Evolutionary conservation across 2,888 invertebrate species (phyloP), one percentile per base, ranked within the genome.

Genomic region (Lymantria dispar): DNA sequence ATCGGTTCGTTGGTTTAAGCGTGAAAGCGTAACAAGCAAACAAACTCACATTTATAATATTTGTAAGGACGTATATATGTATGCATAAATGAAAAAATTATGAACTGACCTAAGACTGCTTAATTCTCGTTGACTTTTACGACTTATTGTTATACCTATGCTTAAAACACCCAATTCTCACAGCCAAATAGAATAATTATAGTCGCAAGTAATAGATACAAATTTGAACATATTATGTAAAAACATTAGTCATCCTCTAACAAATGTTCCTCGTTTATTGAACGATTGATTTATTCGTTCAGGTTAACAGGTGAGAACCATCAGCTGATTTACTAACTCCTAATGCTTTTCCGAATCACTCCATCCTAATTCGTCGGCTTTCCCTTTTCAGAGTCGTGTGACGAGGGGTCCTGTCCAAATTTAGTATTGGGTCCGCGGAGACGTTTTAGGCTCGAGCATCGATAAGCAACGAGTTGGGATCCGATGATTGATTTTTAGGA

Each of bases 231-330:
- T 2, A 22, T 22, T 22, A 22, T 22, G 22, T 22, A 22, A 22
- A 22, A 22, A 22, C 22, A 22, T 22, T 22, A 22, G 22, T 22
- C 22, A 22, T 22, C 3, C 22, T 22, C 72, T 83, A 89, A 88
- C 87, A 88, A 89, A 89, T 87, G 74, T 78, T 70, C 64, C 64
- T 64, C 68, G 72, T 73, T 85, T 83, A 89, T 86, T 85, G 87
- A 85, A 83, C 88, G 90, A 89, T 89, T 89, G 88, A 90, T 90
- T 84, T 84, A 87, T 87, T 70, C 65, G 66, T 62, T 62, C 71
- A 68, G 65, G 65, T 76, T 83, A 83, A 86, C 87, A 88, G 87
- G 86, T 87, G 82, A 83, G 70, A 73, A 73, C 76, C 76, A 73
- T 75, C 33, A 33, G 33, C 80, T 86, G 88, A 88, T 88, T 86